Evolutionary conservation across 1,140 invertebrate species (phyloP), one percentile per base, ranked within the genome.

Genomic region (Drosophila asahinai): DNA sequence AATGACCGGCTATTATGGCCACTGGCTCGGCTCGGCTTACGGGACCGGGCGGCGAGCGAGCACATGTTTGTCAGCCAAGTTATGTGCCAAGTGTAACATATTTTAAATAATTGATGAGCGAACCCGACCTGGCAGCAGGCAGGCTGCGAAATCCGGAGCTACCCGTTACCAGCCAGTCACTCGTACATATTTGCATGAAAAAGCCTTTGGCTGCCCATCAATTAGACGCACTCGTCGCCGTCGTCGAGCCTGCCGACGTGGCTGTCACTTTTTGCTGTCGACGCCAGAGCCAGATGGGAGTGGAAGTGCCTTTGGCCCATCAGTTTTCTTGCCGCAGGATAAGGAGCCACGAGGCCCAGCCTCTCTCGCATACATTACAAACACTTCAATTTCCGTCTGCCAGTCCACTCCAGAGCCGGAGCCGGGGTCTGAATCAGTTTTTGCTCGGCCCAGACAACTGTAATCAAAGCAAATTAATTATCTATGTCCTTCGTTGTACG

Each of bases 391-490:
- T 87, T 86, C 83, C 83, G 83, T 27, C 66, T 87, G 80, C 62
- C 76, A 77, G 61, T 77, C 67, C 54, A 51, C 49, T 64, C 59
- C 48, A 52, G 43, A 43, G 43, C 19, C 27, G 45, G 61, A 47
- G 48, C 40, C 47, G 25, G 58, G 40, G 40, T 55, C 57, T 12
- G 72, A 64, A 63, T 62, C 68, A 57, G 40, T 57, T 49, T 47
- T 52, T 65, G 63, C 45, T 38, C 36, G 11, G 7, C 11, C 47
- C 74, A 78, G 79, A 64, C 83, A 83, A 80, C 83, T 86, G 78
- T 83, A 87, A 86, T 87, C 83, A 86, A 86, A 74, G 83, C 74
- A 87, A 86, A 87, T 86, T 87, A 86, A 86, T 86, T 87, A 86
- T 83, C 80, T 62, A 75, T 71, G 71, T 71, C 59, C 79, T 75